Evolutionary conservation across 2,888 invertebrate species (phyloP).

Genomic region (Neoascia interrupta): DNA sequence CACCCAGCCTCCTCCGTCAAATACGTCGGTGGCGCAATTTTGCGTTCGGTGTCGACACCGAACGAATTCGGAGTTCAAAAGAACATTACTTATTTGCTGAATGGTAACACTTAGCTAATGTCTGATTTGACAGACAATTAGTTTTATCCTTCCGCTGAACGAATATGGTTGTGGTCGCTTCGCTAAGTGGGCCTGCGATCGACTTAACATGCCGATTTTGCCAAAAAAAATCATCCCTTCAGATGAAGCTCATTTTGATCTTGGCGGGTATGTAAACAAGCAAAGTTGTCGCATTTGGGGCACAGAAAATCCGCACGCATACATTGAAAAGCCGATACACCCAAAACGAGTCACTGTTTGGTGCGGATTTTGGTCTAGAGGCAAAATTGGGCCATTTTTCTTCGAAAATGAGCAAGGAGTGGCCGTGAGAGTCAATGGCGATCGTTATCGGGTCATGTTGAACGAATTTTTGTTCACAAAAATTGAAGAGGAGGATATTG

Average conservation of each 20-base stretch:
- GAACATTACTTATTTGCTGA: no score
- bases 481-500: conserved; percentile 6
- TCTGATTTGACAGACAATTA: no score
- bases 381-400: not conserved
- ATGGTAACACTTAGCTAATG: no score
- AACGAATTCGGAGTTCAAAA: no score
- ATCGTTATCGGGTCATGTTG: not conserved
- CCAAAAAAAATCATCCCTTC: not conserved
- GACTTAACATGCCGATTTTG: no score
- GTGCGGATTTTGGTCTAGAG: not conserved
- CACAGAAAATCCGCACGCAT: not conserved
- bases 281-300: not conserved
- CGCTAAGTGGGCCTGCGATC: no score
- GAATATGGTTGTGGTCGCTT: no score
- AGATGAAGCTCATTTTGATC: not conserved
- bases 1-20: no score
- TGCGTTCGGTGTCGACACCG: no score
- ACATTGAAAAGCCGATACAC: not conserved
- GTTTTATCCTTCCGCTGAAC: no score
- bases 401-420: not conserved
- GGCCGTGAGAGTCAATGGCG: not conserved
- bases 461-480: conserved; percentile 1
- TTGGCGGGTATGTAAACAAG: not conserved
- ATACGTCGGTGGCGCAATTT: no score
- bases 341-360: not conserved